A percentile compares a stretch with the other conserved stretches of the same genome.
Conservation (phyloP, 2,888 invertebrate genomes). For the Trachelus iudaicus region DNA sequence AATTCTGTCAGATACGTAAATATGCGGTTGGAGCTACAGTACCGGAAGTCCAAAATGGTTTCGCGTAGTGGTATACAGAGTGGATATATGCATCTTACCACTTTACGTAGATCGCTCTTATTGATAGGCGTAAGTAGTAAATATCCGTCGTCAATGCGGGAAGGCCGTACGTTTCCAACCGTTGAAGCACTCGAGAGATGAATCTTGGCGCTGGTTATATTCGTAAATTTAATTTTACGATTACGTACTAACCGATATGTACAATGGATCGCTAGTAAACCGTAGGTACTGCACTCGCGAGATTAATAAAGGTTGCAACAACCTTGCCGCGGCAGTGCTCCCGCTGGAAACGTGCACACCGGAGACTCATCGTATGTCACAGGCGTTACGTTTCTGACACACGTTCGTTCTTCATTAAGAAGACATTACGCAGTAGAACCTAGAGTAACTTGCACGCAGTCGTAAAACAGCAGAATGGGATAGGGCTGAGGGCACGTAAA, state of each 20-base stretch:
- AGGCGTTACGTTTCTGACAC: neutral
- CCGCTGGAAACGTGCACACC: constrained; percentile 29
- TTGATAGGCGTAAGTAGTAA: neutral
- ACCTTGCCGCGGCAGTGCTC: constrained; percentile 25
- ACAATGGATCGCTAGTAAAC: neutral
- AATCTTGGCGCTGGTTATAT: neutral
- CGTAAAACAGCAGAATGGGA: neutral
- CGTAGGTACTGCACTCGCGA: neutral
- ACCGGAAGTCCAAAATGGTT: neutral
- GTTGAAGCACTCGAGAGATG: neutral
- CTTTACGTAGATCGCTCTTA: neutral
- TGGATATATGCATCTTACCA: neutral
- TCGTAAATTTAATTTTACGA: neutral
- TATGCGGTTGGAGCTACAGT: neutral
- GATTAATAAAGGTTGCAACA: constrained; percentile 16
- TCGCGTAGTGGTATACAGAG: neutral
- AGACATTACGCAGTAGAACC: constrained; percentile 19
- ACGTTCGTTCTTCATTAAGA: constrained; percentile 29
- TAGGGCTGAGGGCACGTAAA: neutral
- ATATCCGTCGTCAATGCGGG: neutral
- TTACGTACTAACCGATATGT: neutral
- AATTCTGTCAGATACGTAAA: neutral
- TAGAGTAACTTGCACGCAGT: constrained; percentile 13
- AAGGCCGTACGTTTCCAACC: neutral
- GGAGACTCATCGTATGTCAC: constrained; percentile 27